Conservation (phyloP, 2,888 invertebrate species). For the Philereme transversata region DNA sequence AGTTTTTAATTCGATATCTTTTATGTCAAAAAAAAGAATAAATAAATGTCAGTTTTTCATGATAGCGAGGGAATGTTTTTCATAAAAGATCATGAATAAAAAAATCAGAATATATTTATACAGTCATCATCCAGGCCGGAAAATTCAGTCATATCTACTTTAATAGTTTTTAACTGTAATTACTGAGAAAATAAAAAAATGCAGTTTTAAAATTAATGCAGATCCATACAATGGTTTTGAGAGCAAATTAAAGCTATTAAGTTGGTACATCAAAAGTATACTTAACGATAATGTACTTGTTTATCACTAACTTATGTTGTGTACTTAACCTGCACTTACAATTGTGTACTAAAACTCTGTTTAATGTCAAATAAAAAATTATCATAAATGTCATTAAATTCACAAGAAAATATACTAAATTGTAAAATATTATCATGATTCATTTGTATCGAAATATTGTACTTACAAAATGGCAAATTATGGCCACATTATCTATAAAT, state of each 20-base stretch:
- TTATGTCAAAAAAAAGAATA: no score
- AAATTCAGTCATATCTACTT: no score
- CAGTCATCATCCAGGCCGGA: no score
- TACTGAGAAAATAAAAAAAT: no score
- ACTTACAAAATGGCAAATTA: constrained; percentile 19
- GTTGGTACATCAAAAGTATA: constrained; percentile 3
- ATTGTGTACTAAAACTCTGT: not conserved
- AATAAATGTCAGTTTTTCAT: no score
- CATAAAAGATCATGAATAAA: no score
- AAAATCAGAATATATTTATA: no score
- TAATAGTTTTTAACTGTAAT: no score
- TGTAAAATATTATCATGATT: constrained; percentile 20
- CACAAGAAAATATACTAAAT: not conserved
- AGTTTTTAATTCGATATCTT: no score
- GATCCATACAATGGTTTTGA: constrained; percentile 6
- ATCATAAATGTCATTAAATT: not conserved
- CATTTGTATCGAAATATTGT: constrained; percentile 12
- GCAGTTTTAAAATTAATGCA: constrained; percentile 4
- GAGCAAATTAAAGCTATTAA: constrained; percentile 15
- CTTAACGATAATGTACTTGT: not conserved
- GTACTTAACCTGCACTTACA: not conserved
- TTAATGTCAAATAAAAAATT: not conserved
- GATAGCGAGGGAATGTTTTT: no score
- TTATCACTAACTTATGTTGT: not conserved
- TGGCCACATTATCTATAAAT: constrained; percentile 9